These are phyloP conservation scores for Liasis olivaceus DNA, from an alignment of 2,797 vertebrate species.

Conservation along the genomic window DNA sequence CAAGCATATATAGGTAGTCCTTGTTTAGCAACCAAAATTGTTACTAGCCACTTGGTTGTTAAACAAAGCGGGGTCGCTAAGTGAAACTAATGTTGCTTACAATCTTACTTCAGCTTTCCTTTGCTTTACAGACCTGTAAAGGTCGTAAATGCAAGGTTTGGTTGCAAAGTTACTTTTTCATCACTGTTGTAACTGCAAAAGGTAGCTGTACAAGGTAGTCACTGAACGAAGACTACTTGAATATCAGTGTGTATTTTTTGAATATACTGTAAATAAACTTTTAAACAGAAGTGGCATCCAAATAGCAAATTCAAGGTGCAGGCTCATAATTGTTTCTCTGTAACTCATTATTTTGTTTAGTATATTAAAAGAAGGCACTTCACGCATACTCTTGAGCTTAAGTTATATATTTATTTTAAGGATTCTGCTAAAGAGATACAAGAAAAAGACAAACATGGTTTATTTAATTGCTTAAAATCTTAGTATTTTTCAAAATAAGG, in stretches of 20 bases:
- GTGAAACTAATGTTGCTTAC: neutral
- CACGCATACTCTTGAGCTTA: neutral
- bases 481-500: constrained; percentile 4
- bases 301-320: neutral
- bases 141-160: neutral
- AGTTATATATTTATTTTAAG: neutral
- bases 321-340: neutral
- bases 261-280: neutral
- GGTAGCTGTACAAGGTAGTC: too few relatives aligned
- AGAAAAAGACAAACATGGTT: neutral
- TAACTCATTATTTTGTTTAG: neutral
- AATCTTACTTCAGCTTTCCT: neutral
- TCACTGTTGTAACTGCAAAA: too few relatives aligned
- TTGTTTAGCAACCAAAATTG: neutral
- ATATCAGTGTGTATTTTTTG: neutral
- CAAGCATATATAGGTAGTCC: neutral
- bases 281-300: neutral
- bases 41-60: neutral
- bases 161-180: neutral
- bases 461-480: neutral
- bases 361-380: neutral
- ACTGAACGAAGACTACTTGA: neutral
- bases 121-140: neutral
- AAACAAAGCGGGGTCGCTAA: neutral
- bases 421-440: constrained; percentile 26